phyloP scores from a whole-genome alignment of 2,113 vertebrate species.

The Microcebus ravelobensis region DNA sequence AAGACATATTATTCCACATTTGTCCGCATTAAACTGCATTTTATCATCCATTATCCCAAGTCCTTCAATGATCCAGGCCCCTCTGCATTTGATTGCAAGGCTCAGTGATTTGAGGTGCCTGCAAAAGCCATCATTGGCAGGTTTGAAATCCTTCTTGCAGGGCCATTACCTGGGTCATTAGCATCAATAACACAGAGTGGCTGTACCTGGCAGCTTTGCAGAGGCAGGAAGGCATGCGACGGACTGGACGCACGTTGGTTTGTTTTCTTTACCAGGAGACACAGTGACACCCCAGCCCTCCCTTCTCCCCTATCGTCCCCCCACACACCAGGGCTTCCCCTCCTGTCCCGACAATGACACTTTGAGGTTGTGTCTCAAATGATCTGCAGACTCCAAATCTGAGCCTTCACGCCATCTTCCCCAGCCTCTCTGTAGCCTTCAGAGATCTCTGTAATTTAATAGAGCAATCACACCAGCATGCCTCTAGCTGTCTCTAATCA shows the following conservation, averaged over 20 bases:
- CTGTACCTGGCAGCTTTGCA: slow-evolving; percentile 54
- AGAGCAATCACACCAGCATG: slow-evolving; percentile 41
- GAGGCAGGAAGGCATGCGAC: slow-evolving; percentile 4
- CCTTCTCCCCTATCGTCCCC: fast-evolving
- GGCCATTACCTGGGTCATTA: slow-evolving; percentile 49
- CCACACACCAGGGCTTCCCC: neutral
- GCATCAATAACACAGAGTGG: slow-evolving; percentile 58
- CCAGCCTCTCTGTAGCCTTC: neutral
- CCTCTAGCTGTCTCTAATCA: slow-evolving; percentile 69
- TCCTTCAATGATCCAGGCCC: slow-evolving; percentile 59
- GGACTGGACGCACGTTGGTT: neutral
- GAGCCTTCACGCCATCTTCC: neutral
- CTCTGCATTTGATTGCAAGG: slow-evolving; percentile 49
- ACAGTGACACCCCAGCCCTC: neutral
- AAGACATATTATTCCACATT: slow-evolving; percentile 74
- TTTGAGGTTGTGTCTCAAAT: neutral
- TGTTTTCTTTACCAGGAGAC: slow-evolving; percentile 5
- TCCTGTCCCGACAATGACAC: neutral
- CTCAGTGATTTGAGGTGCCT: slow-evolving; percentile 63
- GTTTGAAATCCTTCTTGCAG: slow-evolving; percentile 60
- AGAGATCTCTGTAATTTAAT: slow-evolving; percentile 73
- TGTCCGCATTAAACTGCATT: slow-evolving; percentile 74
- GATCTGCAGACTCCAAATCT: neutral
- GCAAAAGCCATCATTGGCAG: slow-evolving; percentile 62
- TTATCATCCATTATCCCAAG: slow-evolving; percentile 66